Base-by-base conservation (phyloP, 1,140 invertebrate species). In the Caenorhabditis tropicalis region DNA sequence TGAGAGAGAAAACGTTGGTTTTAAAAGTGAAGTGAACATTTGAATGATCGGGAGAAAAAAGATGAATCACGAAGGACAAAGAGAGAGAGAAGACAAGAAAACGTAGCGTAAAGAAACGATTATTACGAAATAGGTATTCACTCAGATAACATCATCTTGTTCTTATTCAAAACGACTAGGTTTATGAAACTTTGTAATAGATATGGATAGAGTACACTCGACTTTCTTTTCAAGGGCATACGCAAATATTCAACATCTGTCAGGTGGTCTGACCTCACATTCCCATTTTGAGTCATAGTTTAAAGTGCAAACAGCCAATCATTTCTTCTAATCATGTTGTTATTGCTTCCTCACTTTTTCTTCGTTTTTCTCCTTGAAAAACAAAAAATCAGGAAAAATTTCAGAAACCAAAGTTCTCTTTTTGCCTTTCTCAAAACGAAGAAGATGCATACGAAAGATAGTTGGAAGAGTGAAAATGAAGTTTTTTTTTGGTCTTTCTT, bases 151-250 rank as follows among this genome's bases (percentile, higher is more conserved):
- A 65, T 65, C 58, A 36, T 33, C 33, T 4, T 51, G 48, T 51
- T 51, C n/a, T 16, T 19, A 16, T 19, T 19, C n/a, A 19, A 51
- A 51, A 10, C 48, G 53, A 58, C 24, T 12, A 58, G 53, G 29
- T 24, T 65, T 65, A n/a, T 27, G 19, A 56, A 10, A 2, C 15
- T 27, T 33, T 65, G 58, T 65, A 65, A 36, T 65, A 36, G 29
- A 24, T 74, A 43, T 43, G 36, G 58, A 3, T 10, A 74, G 65
- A 74, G 65, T 74, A 43, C 36, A 74, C 65, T 74, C 36, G 36
- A 43, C 31, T 65, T 65, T 6, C 29, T 58, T 65, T 31, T 74
- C 65, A 74, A 74, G 36, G 65, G 36, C 65, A 74, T 33, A 74
- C 65, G 36, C 65, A 65, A 65, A 33, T 65, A 65, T n/a, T 70